A percentile compares a stretch with the other conserved stretches of the same genome.
Evolutionary conservation across 2,888 invertebrate genomes (phyloP).

Genomic region (Lasioglossum zephyrum): DNA sequence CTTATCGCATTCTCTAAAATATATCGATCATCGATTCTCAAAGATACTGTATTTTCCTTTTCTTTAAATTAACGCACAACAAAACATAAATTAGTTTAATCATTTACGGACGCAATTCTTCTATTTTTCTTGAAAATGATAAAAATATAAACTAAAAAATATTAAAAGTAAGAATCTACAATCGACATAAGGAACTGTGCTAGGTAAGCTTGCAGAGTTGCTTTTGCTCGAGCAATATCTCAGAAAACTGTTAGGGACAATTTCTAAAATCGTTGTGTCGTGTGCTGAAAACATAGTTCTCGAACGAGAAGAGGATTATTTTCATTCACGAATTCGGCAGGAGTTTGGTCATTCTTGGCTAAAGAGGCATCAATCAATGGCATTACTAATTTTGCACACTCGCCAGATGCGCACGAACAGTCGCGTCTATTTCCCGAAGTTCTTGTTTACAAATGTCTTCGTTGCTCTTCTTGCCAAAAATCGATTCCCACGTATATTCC

Average conservation of each 20-base stretch:
- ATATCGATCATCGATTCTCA: background rate
- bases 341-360: background rate
- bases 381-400: conserved; percentile 11
- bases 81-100: too few relatives aligned
- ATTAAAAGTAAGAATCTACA: too few relatives aligned
- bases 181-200: background rate
- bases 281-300: background rate
- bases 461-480: conserved; percentile 49
- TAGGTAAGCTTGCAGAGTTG: background rate
- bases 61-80: too few relatives aligned
- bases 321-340: background rate
- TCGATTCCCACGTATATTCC: conserved; percentile 6
- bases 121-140: too few relatives aligned
- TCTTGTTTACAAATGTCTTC: conserved; percentile 39
- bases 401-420: conserved; percentile 38
- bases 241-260: background rate
- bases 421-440: conserved; percentile 32
- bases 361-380: conserved; percentile 13
- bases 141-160: too few relatives aligned
- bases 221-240: background rate
- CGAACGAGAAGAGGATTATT: background rate
- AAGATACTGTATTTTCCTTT: background rate
- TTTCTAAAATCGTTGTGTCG: background rate
- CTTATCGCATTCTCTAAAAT: background rate
- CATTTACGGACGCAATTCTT: too few relatives aligned